Conservation (phyloP, 2,888 invertebrate species). For the Panopea generosa region DNA sequence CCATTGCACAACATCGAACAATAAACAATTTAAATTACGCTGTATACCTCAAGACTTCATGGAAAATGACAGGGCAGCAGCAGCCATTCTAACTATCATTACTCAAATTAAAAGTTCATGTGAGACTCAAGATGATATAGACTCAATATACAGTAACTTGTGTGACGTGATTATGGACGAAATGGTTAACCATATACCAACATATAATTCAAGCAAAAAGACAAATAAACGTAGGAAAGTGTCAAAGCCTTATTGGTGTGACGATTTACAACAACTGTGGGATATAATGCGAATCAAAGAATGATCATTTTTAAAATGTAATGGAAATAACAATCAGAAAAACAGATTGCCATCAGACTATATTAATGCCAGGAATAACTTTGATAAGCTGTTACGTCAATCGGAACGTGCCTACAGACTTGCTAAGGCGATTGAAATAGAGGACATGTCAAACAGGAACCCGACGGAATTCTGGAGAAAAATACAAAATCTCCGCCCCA, state of each 20-base stretch:
- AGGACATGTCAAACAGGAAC: slow-evolving; percentile 27
- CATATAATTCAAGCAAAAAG: slow-evolving; percentile 4
- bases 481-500: slow-evolving; percentile 20
- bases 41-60: slow-evolving; percentile 16
- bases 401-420: slow-evolving; percentile 23
- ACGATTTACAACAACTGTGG: slow-evolving; percentile 4
- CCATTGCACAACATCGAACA: neutral
- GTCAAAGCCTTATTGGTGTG: slow-evolving; percentile 13
- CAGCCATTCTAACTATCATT: neutral
- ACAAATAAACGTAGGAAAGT: slow-evolving; percentile 8
- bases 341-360: neutral
- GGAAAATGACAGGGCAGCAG: neutral
- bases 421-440: slow-evolving; percentile 20
- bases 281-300: slow-evolving; percentile 5
- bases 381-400: slow-evolving; percentile 20
- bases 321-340: neutral
- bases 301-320: slow-evolving; percentile 7
- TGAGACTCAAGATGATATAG: slow-evolving; percentile 21
- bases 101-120: slow-evolving; percentile 4
- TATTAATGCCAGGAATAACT: slow-evolving; percentile 14
- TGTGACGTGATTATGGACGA: slow-evolving; percentile 9
- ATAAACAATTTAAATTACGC: slow-evolving; percentile 10
- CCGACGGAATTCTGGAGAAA: slow-evolving; percentile 23
- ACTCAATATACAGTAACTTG: slow-evolving; percentile 5
- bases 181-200: slow-evolving; percentile 16